Base-by-base conservation (phyloP, 1,140 invertebrate genomes). In the Hylyphantes graminicola region DNA sequence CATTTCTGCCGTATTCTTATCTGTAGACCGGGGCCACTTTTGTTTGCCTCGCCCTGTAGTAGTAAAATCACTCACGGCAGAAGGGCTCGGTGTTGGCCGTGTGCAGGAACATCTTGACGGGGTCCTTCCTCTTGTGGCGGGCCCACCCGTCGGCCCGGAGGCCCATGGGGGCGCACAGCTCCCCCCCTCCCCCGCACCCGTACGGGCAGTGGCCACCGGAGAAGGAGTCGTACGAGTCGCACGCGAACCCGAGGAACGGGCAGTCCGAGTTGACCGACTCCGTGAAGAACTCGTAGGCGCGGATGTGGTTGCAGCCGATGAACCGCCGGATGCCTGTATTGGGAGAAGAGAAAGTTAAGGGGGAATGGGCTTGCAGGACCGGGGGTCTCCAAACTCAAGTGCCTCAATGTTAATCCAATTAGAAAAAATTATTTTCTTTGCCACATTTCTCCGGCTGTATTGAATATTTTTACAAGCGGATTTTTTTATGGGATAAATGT, bases 261-360 rank as follows among this genome's bases (percentile, higher is more conserved):
- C 96, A 97, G 35, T 94, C 93, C 55, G 91, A 86, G 15, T 93
- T 93, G 68, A 98, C 94, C 78, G 95, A 96, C 89, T 97, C 96
- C 0, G 93, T 94, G 88, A 96, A 97, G 87, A 93, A 94, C 86
- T 96, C 93, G 87, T 96, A 93, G 85, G 95, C 95, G 61, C 95
- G 90, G 48, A 96, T 92, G 88, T 97, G 96, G 88, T 96, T 95
- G 88, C 96, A 97, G 15, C 94, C 93, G 0, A 97, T 90, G 87
- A 94, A 95, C 86, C 93, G 92, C 78, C 93, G 92, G 48, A 96
- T 91, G 51, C 94, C 94, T 91, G 88, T 76, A 63, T n/a, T n/a
- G n/a, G n/a, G 70, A 61, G 12, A 53, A 64, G 11, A 15, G n/a
- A n/a, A n/a, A n/a, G n/a, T n/a, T n/a, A n/a, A n/a, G n/a, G n/a